Evolutionary conservation across 2,797 vertebrate genomes (phyloP).

Genomic region (Esox masquinongy): DNA sequence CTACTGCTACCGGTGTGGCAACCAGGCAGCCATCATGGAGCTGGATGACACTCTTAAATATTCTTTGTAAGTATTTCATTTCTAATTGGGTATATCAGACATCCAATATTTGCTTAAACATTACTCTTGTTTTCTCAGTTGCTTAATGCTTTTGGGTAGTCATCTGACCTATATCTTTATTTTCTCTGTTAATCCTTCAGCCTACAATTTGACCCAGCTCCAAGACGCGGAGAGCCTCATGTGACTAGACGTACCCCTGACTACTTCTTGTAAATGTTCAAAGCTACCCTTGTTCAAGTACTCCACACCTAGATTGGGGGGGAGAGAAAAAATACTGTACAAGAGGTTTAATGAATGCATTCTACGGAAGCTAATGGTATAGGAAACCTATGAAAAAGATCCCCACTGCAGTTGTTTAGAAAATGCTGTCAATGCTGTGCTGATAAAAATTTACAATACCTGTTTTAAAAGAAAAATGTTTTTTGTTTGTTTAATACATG

Average conservation of each 20-base stretch:
- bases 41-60: conserved; percentile 97
- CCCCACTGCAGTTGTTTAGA: conserved; percentile 72
- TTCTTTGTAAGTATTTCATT: conserved; percentile 86
- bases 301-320: conserved; percentile 28
- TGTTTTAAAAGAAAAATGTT: conserved; percentile 40
- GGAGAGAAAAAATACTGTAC: conserved; percentile 42
- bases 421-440: conserved; percentile 73
- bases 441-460: conserved; percentile 56
- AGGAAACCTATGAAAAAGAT: conserved; percentile 31
- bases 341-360: conserved; percentile 58
- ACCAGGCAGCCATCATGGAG: conserved; percentile 98
- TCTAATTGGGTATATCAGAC: not conserved
- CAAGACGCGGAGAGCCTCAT: conserved; percentile 91
- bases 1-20: conserved; percentile 96
- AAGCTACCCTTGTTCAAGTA: conserved; percentile 62
- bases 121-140: not conserved
- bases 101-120: not conserved
- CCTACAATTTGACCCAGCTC: conserved; percentile 94
- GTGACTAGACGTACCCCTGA: conserved; percentile 94
- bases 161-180: not conserved
- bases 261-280: conserved; percentile 88
- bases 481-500: conserved; percentile 68
- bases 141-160: not conserved
- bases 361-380: conserved; percentile 36
- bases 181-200: conserved; percentile 57